Evolutionary conservation across 2,113 vertebrate genomes (phyloP), one percentile per base, ranked within the genome.

Genomic region (Thermophis baileyi): DNA sequence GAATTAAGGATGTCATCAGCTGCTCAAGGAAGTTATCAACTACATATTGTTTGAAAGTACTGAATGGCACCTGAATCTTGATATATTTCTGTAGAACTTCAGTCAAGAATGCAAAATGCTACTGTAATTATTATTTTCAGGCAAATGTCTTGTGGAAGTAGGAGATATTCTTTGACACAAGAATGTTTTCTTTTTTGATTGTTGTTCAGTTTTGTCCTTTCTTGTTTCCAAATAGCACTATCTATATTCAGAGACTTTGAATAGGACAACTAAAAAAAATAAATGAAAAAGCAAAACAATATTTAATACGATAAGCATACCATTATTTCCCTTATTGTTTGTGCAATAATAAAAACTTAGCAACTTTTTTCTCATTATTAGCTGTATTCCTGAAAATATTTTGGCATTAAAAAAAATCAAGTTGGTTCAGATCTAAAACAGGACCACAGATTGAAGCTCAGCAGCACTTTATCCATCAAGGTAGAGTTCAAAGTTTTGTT

Each of bases 401-500:
- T 92, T 87, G 55, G 94, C 94, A 94, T 91, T 88, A 27, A 14
- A 89, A 89, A 89, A 91, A 60, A 90, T 10, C 91, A 46, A 46
- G 22, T 86, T 12, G 25, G 91, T 94, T 63, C 85, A 95, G 6
- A n/a, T 30, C 46, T 54, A 85, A 35, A 1, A 91, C 53, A 12
- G 53, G 51, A 57, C 20, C 85, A 86, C 35, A 91, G 63, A 51
- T 85, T 88, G 91, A 93, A 86, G 11, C 0, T 95, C 55, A 89
- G 63, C 30, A 90, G 50, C 47, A 49, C 22, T 94, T 95, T 95
- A 93, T 94, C 54, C 10, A 0, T 63, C 91, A 95, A 94, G 92
- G 49, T 22, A 25, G 92, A 94, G 88, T 94, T 95, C 94, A 95
- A 94, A 96, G 91, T 47, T 49, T 63, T n/a, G 4, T 1, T 20